These are phyloP conservation scores for Labroides dimidiatus DNA, from an alignment of 2,797 vertebrate species.

Conservation along the genomic window DNA sequence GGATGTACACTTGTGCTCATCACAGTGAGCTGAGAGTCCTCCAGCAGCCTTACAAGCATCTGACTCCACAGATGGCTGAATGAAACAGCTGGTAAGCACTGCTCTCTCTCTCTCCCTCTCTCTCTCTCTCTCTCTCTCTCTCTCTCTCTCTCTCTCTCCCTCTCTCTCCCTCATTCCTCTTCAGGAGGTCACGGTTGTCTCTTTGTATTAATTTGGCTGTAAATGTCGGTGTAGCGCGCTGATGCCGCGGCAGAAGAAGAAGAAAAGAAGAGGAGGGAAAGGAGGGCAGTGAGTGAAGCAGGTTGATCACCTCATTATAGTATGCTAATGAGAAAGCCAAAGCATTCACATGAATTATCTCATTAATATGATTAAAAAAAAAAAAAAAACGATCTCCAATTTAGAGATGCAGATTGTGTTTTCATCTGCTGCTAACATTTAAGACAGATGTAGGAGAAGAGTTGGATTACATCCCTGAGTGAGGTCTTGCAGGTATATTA, in stretches of 20 bases:
- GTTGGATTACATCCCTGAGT: constrained; percentile 34
- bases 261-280: background rate
- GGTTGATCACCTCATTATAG: constrained; percentile 47
- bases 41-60: constrained; percentile 52
- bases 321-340: constrained; percentile 50
- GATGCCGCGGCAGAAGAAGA: constrained; percentile 12
- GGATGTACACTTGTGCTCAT: constrained; percentile 21
- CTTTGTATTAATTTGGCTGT: constrained; percentile 49
- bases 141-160: background rate
- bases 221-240: constrained; percentile 31
- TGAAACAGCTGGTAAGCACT: constrained; percentile 59
- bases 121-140: constrained; percentile 6
- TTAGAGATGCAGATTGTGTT: too few species aligned
- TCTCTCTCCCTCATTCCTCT: constrained; percentile 10
- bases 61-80: constrained; percentile 63
- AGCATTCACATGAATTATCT: constrained; percentile 46
- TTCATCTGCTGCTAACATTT: constrained; percentile 10
- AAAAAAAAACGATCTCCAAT: background rate
- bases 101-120: background rate
- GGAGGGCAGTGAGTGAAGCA: constrained; percentile 11
- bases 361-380: constrained; percentile 39
- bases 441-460: constrained; percentile 15
- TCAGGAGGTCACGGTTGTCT: constrained; percentile 60
- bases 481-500: constrained; percentile 24
- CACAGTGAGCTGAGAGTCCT: constrained; percentile 25